Evolutionary conservation across 2,797 vertebrate species (phyloP).

Genomic region (Cetoscarus ocellatus): DNA sequence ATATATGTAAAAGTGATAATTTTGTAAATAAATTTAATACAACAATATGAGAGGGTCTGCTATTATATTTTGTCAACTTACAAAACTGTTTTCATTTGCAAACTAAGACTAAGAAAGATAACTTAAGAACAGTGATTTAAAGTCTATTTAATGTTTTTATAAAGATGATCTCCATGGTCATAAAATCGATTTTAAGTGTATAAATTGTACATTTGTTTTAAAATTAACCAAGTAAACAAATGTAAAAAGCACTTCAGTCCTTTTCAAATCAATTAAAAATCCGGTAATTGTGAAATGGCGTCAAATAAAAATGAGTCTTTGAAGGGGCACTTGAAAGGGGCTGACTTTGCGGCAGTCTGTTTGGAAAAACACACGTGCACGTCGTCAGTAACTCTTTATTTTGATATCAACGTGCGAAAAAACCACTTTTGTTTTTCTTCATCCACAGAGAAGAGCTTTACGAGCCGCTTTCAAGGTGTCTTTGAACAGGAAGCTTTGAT

Average conservation of each 20-base stretch:
- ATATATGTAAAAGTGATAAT: conserved; percentile 83
- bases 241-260: too few relatives aligned
- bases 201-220: too few relatives aligned
- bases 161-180: too few relatives aligned
- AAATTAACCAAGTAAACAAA: too few relatives aligned
- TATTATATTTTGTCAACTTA: background rate
- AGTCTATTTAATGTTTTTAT: too few relatives aligned
- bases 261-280: background rate
- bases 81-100: background rate
- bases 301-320: conserved; percentile 4
- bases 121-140: background rate
- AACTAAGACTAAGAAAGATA: background rate
- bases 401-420: conserved; percentile 70
- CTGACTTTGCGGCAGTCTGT: conserved; percentile 13
- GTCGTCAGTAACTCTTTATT: conserved; percentile 32
- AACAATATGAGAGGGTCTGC: background rate
- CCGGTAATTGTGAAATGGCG: background rate
- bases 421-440: conserved; percentile 40
- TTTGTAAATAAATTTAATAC: conserved; percentile 84
- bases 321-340: background rate
- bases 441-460: conserved; percentile 51
- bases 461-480: conserved; percentile 55
- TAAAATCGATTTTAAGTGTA: too few relatives aligned
- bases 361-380: conserved; percentile 65
- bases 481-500: conserved; percentile 63